phyloP scores from a whole-genome alignment of 2,113 vertebrate genomes.

The Atractosteus spatula region DNA sequence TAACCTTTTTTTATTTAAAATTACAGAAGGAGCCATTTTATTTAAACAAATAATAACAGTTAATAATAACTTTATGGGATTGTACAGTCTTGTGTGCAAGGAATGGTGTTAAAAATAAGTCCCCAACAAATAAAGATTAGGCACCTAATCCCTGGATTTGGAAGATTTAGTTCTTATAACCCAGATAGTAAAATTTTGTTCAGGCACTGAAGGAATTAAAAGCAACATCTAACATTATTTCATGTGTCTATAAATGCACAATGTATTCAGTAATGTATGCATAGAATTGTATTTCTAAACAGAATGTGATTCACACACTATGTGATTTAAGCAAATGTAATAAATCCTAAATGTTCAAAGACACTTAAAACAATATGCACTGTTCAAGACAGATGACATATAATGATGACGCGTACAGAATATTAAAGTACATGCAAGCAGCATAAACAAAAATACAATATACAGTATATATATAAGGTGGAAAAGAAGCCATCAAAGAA shows the following conservation, averaged over 20 bases:
- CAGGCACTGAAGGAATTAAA: background rate
- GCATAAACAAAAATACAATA: too few species aligned
- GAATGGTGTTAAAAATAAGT: background rate
- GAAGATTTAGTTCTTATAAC: constrained; percentile 1
- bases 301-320: too few species aligned
- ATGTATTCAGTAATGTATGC: too few species aligned
- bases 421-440: too few species aligned
- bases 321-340: too few species aligned
- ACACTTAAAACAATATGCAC: too few species aligned
- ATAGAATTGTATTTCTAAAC: too few species aligned
- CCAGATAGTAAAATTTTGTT: background rate
- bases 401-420: too few species aligned
- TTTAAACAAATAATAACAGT: background rate
- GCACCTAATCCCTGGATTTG: background rate
- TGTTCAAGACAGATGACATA: too few species aligned
- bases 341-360: too few species aligned
- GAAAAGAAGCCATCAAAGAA: too few species aligned
- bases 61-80: background rate
- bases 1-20: background rate
- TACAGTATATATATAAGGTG: too few species aligned
- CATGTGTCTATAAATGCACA: background rate
- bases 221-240: background rate
- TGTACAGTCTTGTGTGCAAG: background rate
- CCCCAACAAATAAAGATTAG: background rate
- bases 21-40: background rate